Conservation (phyloP, 2,888 invertebrate genomes). For the Dusona sp. region DNA sequence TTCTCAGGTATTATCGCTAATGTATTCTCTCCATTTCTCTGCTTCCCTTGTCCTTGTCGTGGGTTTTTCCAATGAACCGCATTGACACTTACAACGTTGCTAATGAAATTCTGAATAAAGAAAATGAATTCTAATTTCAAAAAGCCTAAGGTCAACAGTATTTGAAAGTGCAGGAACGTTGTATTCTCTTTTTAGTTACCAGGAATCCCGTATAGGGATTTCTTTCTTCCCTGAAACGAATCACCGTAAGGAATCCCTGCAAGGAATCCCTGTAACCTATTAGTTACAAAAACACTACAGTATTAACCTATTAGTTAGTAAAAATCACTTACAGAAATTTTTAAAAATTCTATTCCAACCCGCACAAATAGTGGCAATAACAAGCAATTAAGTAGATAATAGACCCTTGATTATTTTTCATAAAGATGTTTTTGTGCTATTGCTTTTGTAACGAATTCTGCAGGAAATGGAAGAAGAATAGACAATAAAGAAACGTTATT, state of each 20-base stretch:
- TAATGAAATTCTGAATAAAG: not conserved
- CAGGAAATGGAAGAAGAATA: conserved; percentile 21
- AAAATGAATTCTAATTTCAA: not conserved
- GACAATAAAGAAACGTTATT: not conserved
- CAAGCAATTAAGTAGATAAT: not conserved
- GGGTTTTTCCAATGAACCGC: conserved; percentile 13
- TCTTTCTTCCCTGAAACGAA: too few species aligned
- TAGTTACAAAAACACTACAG: too few species aligned
- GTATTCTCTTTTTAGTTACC: not conserved
- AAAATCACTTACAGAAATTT: too few species aligned
- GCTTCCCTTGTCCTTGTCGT: not conserved
- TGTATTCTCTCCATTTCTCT: conserved; percentile 56
- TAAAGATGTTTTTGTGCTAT: not conserved
- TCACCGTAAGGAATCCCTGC: too few species aligned
- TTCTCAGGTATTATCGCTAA: conserved; percentile 58
- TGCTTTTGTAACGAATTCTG: not conserved
- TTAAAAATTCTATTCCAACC: not conserved
- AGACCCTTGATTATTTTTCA: not conserved
- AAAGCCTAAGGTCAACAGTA: not conserved
- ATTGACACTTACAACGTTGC: not conserved
- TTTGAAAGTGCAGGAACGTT: not conserved
- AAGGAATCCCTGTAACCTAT: too few species aligned
- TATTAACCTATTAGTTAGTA: too few species aligned
- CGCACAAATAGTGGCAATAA: not conserved
- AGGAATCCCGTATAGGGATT: too few species aligned